Evolutionary conservation across 2,113 vertebrate species (phyloP).

Genomic region (Aviceda subcristata): DNA sequence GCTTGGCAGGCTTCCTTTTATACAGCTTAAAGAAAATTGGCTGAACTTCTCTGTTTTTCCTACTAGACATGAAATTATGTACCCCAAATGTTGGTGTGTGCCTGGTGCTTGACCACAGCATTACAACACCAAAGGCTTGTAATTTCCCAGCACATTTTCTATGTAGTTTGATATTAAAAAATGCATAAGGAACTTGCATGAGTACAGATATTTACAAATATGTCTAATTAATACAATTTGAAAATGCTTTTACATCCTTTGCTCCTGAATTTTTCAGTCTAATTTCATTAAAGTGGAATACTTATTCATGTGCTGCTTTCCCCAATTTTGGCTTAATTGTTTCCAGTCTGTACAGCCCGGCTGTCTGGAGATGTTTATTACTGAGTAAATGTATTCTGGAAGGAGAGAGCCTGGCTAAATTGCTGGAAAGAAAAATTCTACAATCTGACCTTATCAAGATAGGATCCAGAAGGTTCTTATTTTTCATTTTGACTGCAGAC

Average conservation of each 20-base stretch:
- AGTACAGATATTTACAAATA: constrained; percentile 2
- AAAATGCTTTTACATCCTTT: constrained; percentile 1
- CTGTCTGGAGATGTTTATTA: constrained; percentile 62
- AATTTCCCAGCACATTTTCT: background rate
- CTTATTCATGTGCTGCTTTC: constrained; percentile 39
- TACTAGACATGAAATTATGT: background rate
- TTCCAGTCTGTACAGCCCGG: constrained; percentile 25
- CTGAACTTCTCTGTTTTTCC: background rate
- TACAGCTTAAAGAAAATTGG: background rate
- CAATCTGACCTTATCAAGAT: constrained; percentile 57
- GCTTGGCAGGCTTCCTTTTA: background rate
- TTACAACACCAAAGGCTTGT: background rate
- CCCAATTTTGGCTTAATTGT: constrained; percentile 55
- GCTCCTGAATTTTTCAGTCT: background rate
- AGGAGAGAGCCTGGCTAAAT: constrained; percentile 39
- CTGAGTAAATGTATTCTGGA: constrained; percentile 53
- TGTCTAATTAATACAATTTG: background rate
- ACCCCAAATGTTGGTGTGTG: background rate
- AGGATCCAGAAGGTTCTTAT: constrained; percentile 55
- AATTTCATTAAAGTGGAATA: constrained; percentile 26
- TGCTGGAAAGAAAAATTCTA: constrained; percentile 50
- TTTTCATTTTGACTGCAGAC: constrained; percentile 21
- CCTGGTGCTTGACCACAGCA: background rate
- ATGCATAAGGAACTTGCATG: background rate
- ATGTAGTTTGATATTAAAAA: background rate